These are phyloP conservation scores for Lepus americanus DNA, from an alignment of 2,113 vertebrate species.

Conservation along the genomic window DNA sequence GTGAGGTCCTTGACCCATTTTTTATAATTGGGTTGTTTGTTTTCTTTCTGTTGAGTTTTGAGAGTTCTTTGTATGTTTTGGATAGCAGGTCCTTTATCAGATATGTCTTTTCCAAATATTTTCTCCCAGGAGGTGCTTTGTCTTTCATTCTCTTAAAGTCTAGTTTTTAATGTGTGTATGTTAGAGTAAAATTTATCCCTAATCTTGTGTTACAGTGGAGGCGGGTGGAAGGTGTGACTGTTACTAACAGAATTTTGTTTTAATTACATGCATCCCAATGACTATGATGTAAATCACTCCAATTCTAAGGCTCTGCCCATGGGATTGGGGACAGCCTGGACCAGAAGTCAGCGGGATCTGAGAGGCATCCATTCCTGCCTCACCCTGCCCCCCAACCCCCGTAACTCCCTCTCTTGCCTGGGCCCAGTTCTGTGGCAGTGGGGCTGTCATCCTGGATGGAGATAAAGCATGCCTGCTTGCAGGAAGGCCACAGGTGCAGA, in stretches of 20 bases:
- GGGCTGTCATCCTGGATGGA: neutral
- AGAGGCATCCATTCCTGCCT: neutral
- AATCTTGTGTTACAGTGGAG: conserved; percentile 7
- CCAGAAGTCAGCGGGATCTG: neutral
- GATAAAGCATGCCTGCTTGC: neutral
- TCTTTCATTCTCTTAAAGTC: neutral
- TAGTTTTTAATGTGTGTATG: neutral
- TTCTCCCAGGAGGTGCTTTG: neutral
- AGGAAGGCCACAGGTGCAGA: neutral
- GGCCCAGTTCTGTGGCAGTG: too few species aligned
- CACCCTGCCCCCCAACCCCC: neutral
- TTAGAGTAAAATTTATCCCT: neutral
- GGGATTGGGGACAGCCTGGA: neutral
- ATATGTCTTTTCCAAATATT: neutral
- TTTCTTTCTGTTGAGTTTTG: conserved; percentile 3
- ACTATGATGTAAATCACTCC: neutral
- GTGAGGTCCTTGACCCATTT: neutral
- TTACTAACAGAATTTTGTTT: neutral
- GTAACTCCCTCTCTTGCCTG: neutral
- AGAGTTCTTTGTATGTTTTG: neutral
- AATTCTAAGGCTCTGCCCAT: neutral
- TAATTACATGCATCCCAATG: neutral
- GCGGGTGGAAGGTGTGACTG: neutral
- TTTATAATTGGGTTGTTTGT: neutral
- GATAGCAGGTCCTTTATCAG: neutral